Base-by-base conservation (phyloP, 2,888 invertebrate genomes). In the Pomacea canaliculata region DNA sequence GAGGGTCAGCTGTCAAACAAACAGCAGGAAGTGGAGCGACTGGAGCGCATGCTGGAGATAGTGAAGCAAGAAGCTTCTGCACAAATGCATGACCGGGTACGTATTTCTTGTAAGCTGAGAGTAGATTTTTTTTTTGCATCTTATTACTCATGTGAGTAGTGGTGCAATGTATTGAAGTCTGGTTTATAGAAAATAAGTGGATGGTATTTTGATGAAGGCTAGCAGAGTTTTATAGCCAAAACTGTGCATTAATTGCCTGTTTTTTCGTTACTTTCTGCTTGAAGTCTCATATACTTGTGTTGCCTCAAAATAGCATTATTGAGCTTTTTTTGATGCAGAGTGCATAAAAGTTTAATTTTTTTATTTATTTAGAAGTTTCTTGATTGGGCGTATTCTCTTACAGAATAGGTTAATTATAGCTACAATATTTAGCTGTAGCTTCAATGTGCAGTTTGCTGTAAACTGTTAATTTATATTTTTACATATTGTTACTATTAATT, bases 31-130 rank as follows among this genome's bases (percentile, higher is more conserved):
- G 82, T 85, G 16, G 85, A 84, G 7, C 80, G 86, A 27, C 82
- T 89, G 67, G 87, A 88, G 77, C 84, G 83, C 70, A 83, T 85
- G 83, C 78, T 89, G 73, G 85, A 86, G 12, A 81, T 85, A 13
- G 84, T 85, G 13, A 88, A 86, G 76, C 85, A 86, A 73, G 89
- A 89, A 77, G 86, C 86, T 79, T 84, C 84, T 71, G 77, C 83
- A 16, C 85, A 86, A 66, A 83, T 89, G 62, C 82, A 83, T 62
- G 85, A 88, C 74, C 83, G 84, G 83, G 89, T 88, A 67, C 73
- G 82, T 66, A 8, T 65, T 37, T 4, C 27, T 10, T 37, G 37
- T 37, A 37, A 37, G 37, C 3, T 37, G 37, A 37, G 37, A 37
- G 37, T 37, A 37, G 18, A 62, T 18, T 4, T n/a, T 62, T 62